Evolutionary conservation across 2,888 invertebrate genomes (phyloP).

Genomic region (Zeuzera pyrina): DNA sequence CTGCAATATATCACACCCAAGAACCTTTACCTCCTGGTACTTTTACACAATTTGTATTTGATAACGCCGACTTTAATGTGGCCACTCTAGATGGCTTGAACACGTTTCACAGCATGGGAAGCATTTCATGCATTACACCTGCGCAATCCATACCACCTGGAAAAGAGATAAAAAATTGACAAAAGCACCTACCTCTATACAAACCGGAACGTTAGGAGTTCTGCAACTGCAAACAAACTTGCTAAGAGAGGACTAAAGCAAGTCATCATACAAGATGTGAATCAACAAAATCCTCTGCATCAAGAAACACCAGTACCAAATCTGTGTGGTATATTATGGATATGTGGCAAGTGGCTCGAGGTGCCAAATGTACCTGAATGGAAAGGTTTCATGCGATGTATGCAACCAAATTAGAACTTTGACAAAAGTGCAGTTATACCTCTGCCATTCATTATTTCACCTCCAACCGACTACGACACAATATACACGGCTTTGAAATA

Average conservation of each 20-base stretch:
- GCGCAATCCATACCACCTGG: conserved; percentile 6
- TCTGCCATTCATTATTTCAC: too few relatives aligned
- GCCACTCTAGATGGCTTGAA: conserved; percentile 5
- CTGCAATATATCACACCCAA: conserved; percentile 3
- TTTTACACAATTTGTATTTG: conserved; percentile 6
- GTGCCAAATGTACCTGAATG: conserved; percentile 3
- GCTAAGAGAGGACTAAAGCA: conserved; percentile 6
- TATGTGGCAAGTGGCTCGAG: conserved; percentile 4
- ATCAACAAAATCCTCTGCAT: conserved; percentile 1
- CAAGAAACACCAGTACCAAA: conserved; percentile 4
- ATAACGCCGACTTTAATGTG: conserved; percentile 5
- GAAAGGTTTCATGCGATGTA: conserved; percentile 5
- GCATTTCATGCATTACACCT: conserved; percentile 7
- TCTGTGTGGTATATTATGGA: conserved; percentile 4
- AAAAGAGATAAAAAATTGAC: conserved; percentile 5
- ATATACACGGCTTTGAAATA: too few relatives aligned
- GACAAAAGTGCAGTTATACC: too few relatives aligned
- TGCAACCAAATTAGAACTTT: too few relatives aligned
- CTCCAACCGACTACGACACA: too few relatives aligned
- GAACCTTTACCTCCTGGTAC: conserved; percentile 5
- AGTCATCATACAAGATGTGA: conserved; percentile 6
- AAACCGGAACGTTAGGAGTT: conserved; percentile 7
- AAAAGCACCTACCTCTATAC: conserved; percentile 4
- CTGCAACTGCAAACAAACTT: conserved; percentile 5
- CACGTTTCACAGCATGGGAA: conserved; percentile 7